These are phyloP conservation scores for Syngnathus rostellatus DNA, from an alignment of 2,797 vertebrate genomes.

Conservation along the genomic window DNA sequence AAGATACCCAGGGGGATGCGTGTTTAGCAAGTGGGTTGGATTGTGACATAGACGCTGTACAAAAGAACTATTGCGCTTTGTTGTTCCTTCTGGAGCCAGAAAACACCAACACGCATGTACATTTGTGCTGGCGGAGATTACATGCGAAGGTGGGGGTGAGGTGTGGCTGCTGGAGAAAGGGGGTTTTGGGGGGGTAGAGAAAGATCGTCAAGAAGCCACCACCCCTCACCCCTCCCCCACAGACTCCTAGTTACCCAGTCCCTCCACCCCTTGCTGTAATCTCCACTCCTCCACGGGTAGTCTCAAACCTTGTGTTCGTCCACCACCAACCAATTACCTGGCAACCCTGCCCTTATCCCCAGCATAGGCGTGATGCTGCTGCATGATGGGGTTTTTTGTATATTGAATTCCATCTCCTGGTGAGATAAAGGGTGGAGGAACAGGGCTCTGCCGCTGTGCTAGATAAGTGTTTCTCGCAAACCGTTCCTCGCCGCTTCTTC, in stretches of 20 bases:
- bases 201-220: slow-evolving; percentile 58
- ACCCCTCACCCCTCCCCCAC: slow-evolving; percentile 13
- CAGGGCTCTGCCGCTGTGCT: slow-evolving; percentile 81
- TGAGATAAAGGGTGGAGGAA: slow-evolving; percentile 85
- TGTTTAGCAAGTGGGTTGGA: slow-evolving; percentile 14
- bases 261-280: slow-evolving; percentile 66
- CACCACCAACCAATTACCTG: slow-evolving; percentile 92
- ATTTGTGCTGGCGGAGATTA: slow-evolving; percentile 58
- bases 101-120: slow-evolving; percentile 31
- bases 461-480: slow-evolving; percentile 78
- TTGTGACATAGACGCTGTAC: slow-evolving; percentile 39
- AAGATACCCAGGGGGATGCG: slow-evolving; percentile 46
- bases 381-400: slow-evolving; percentile 80
- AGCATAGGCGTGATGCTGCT: slow-evolving; percentile 86
- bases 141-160: slow-evolving; percentile 47
- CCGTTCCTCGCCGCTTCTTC: slow-evolving; percentile 66
- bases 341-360: slow-evolving; percentile 86
- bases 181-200: slow-evolving; percentile 31
- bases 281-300: slow-evolving; percentile 70
- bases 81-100: slow-evolving; percentile 50
- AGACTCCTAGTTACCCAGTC: slow-evolving; percentile 53
- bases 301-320: slow-evolving; percentile 76
- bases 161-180: slow-evolving; percentile 35
- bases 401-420: slow-evolving; percentile 90
- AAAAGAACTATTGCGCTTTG: slow-evolving; percentile 52